Percentiles rank a stretch among this genome's conserved stretches.
Evolutionary conservation across 1,140 invertebrate species (phyloP).

Genomic region (Sogatella furcifera): DNA sequence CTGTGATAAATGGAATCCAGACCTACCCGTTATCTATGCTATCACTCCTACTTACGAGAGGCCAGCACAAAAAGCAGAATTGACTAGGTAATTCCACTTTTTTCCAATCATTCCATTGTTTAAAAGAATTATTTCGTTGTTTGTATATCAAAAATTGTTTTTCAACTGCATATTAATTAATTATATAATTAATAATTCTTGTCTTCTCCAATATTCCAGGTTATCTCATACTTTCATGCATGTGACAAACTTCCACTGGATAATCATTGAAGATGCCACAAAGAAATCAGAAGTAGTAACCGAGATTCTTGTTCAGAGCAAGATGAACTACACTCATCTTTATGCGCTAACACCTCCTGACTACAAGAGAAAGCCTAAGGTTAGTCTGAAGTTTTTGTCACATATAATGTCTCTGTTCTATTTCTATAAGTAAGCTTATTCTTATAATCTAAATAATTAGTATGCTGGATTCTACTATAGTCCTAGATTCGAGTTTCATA

Average conservation of each 20-base stretch:
- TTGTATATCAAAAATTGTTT: no score
- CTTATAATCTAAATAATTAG: no score
- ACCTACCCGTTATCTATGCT: conserved; percentile 58
- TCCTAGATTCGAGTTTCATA: no score
- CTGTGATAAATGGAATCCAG: conserved; percentile 23
- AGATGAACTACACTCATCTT: conserved; percentile 68
- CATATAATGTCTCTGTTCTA: no score
- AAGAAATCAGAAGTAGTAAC: conserved; percentile 65
- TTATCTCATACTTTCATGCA: conserved; percentile 81
- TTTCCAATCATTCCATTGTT: no score
- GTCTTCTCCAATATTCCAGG: no score
- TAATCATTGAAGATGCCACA: conserved; percentile 82
- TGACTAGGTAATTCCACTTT: conserved; percentile 53
- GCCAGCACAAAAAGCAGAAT: conserved; percentile 88
- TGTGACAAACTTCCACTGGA: conserved; percentile 89
- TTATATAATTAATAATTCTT: no score
- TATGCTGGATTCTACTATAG: no score
- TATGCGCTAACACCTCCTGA: conserved; percentile 46
- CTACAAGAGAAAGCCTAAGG: conserved; percentile 38
- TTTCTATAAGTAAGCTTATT: no score
- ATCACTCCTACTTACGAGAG: conserved; percentile 89
- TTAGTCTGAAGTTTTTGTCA: conserved; percentile 15
- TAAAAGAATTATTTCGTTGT: no score
- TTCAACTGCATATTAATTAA: no score
- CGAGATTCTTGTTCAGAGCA: conserved; percentile 63